phyloP scores from a whole-genome alignment of 2,888 invertebrate genomes.

The Meiosimyza decipiens region DNA sequence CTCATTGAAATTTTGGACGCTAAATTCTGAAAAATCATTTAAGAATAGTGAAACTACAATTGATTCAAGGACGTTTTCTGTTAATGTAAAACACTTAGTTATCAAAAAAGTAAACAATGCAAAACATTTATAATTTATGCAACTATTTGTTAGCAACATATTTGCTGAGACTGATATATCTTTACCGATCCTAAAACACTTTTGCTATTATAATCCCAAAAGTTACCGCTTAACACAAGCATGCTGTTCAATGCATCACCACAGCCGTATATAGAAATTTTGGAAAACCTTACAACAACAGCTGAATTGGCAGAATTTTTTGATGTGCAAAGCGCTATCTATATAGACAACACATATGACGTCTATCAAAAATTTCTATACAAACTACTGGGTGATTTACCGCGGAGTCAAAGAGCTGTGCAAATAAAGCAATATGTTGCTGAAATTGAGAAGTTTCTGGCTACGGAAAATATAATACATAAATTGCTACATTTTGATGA shows the following conservation, averaged over 20 bases:
- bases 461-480: background rate
- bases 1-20: no score
- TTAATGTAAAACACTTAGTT: background rate
- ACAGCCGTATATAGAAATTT: slow-evolving; percentile 19
- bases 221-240: slow-evolving; percentile 8
- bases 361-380: slow-evolving; percentile 31
- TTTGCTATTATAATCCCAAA: background rate
- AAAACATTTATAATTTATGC: background rate
- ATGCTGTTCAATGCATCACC: slow-evolving; percentile 4
- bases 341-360: slow-evolving; percentile 32
- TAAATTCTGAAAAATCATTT: no score
- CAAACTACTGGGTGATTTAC: slow-evolving; percentile 23
- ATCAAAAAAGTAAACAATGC: background rate
- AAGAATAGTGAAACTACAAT: no score
- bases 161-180: no score
- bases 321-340: slow-evolving; percentile 17
- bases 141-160: background rate
- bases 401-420: slow-evolving; percentile 2
- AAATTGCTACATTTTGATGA: slow-evolving; percentile 14
- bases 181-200: no score
- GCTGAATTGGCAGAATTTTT: slow-evolving; percentile 26
- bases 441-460: slow-evolving; percentile 22
- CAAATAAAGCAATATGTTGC: slow-evolving; percentile 5
- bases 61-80: no score
- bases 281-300: slow-evolving; percentile 24